A percentile compares a stretch with the other conserved stretches of the same genome.
Evolutionary conservation across 2,888 invertebrate genomes (phyloP).

Genomic region (Boloria euphrosyne): DNA sequence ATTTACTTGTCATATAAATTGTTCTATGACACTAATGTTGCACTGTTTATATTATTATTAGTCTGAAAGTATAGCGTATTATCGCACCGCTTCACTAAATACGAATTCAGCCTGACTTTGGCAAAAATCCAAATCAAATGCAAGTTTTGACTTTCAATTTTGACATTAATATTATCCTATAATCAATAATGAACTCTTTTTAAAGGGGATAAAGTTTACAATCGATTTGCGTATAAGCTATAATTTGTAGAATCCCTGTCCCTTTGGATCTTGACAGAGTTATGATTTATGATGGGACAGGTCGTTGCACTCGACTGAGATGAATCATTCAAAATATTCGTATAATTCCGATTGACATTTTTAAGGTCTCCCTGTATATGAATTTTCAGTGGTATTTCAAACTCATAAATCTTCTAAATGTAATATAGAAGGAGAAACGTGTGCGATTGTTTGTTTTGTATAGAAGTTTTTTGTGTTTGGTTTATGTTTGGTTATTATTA

Average conservation of each 20-base stretch:
- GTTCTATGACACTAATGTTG: no score
- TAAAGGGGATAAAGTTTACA: slow-evolving; percentile 20
- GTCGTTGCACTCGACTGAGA: slow-evolving; percentile 42
- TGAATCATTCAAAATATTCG: slow-evolving; percentile 44
- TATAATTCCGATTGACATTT: slow-evolving; percentile 40
- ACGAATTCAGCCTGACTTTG: slow-evolving; percentile 36
- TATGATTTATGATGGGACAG: slow-evolving; percentile 46
- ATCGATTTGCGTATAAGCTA: slow-evolving; percentile 11
- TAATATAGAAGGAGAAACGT: background rate
- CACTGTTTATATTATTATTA: background rate
- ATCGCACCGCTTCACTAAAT: slow-evolving; percentile 10
- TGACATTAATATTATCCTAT: slow-evolving; percentile 38
- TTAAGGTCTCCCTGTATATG: slow-evolving; percentile 20
- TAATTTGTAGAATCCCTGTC: slow-evolving; percentile 41
- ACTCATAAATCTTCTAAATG: background rate
- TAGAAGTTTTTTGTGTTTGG: background rate
- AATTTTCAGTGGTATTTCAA: slow-evolving; percentile 8
- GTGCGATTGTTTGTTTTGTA: slow-evolving; percentile 1
- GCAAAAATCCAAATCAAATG: slow-evolving; percentile 43
- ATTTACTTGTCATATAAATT: background rate
- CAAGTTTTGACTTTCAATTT: slow-evolving; percentile 45
- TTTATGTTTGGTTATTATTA: no score
- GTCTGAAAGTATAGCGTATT: background rate
- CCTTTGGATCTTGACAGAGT: slow-evolving; percentile 43
- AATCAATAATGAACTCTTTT: slow-evolving; percentile 19